Percentiles rank a stretch among this genome's conserved stretches.
These are phyloP conservation scores for Bolborhynchus lineola DNA, from an alignment of 2,113 vertebrate genomes.

Conservation along the genomic window DNA sequence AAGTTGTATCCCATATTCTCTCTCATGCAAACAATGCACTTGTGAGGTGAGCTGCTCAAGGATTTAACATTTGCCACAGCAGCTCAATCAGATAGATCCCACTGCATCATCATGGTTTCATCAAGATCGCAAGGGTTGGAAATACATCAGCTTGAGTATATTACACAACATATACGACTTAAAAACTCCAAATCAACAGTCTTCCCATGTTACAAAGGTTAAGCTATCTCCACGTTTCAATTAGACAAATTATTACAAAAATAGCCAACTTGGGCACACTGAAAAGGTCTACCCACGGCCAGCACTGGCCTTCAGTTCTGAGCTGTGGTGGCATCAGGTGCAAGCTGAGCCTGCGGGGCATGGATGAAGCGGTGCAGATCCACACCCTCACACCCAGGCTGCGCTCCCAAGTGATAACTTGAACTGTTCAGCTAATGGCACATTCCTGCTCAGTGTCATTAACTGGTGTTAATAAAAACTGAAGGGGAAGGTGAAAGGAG, in stretches of 20 bases:
- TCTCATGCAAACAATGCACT: background rate
- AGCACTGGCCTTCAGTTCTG: rapidly evolving
- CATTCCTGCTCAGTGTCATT: background rate
- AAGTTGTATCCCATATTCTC: background rate
- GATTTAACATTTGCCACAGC: background rate
- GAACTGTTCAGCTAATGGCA: background rate
- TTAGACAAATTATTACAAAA: background rate
- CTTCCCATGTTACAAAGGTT: background rate
- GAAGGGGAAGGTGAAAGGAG: background rate
- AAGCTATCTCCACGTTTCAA: background rate
- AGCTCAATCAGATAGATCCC: background rate
- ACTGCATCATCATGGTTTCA: background rate
- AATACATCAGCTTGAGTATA: background rate
- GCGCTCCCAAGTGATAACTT: rapidly evolving
- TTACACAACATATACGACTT: background rate
- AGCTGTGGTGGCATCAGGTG: background rate
- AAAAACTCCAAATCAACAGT: background rate
- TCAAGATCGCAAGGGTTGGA: too few species aligned
- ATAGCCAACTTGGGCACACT: background rate
- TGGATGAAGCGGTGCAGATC: rapidly evolving
- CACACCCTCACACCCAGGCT: background rate
- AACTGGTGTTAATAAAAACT: background rate
- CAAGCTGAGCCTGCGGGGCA: background rate
- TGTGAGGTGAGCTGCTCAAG: background rate
- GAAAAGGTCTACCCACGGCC: background rate